A percentile compares a stretch with the other conserved stretches of the same genome.
Evolutionary conservation across 2,888 invertebrate genomes (phyloP).

Genomic region (Ganaspis brasiliensis): DNA sequence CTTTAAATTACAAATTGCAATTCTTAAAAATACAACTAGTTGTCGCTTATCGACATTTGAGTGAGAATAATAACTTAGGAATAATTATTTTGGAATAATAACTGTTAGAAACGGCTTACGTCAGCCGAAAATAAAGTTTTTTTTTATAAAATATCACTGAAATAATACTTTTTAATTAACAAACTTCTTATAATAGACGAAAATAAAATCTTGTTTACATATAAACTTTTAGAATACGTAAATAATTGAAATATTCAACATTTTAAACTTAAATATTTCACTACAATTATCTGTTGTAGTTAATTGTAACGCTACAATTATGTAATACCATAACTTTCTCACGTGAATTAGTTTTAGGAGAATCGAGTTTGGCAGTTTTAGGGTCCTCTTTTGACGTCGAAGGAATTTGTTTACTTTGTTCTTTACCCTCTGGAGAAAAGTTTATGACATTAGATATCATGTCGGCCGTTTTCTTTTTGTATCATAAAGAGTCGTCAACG

Average conservation of each 20-base stretch:
- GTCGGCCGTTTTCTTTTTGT: background rate
- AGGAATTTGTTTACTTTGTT: background rate
- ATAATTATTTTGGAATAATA: background rate
- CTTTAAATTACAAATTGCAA: too few relatives aligned
- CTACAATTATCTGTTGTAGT: background rate
- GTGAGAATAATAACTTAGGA: background rate
- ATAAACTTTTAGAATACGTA: background rate
- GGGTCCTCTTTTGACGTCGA: background rate
- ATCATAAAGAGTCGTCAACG: background rate
- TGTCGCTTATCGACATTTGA: background rate
- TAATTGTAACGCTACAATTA: constrained; percentile 2
- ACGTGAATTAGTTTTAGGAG: background rate
- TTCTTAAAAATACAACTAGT: too few relatives aligned
- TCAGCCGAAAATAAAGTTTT: background rate
- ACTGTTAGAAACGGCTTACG: background rate
- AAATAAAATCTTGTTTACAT: background rate
- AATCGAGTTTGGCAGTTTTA: background rate
- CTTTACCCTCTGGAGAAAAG: background rate
- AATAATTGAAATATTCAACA: too few relatives aligned
- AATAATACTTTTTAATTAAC: constrained; percentile 1
- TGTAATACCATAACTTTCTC: background rate
- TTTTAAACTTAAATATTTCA: too few relatives aligned
- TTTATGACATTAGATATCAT: background rate
- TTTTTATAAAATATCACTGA: background rate
- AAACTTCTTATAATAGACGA: background rate